These are phyloP conservation scores for Ophiodon elongatus DNA, from an alignment of 2,113 vertebrate genomes.

Conservation along the genomic window DNA sequence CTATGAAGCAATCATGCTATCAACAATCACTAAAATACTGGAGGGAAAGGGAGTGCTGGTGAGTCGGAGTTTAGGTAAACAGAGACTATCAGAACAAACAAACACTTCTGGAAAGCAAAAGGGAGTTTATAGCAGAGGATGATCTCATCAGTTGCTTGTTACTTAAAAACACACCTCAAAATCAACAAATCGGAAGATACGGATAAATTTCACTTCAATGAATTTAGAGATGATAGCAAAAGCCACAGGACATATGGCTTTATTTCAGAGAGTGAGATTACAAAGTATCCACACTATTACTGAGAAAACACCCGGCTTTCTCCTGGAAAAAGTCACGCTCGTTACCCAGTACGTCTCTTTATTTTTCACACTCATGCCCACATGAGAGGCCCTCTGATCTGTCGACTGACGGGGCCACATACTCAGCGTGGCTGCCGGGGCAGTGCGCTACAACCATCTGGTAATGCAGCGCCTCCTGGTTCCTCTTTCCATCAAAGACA, in stretches of 20 bases:
- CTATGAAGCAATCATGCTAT: neutral
- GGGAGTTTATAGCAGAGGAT: too few species aligned
- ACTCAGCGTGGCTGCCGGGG: slow-evolving; percentile 21
- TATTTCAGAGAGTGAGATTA: neutral
- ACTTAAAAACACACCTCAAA: neutral
- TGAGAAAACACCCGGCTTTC: neutral
- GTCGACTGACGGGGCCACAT: neutral
- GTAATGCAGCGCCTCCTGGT: slow-evolving; percentile 9
- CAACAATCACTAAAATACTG: slow-evolving; percentile 9
- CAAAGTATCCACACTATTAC: neutral
- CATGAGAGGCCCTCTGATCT: neutral
- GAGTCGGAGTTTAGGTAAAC: slow-evolving; percentile 38
- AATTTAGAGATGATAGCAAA: neutral
- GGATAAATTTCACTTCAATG: neutral
- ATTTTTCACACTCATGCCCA: neutral
- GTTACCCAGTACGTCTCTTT: neutral
- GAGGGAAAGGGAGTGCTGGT: neutral
- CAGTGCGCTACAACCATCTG: neutral
- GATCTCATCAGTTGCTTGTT: neutral
- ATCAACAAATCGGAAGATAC: neutral
- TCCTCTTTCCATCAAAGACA: slow-evolving; percentile 27
- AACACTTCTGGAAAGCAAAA: neutral
- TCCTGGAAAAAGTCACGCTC: neutral
- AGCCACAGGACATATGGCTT: neutral
- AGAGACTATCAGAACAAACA: slow-evolving; percentile 22